Evolutionary conservation across 1,140 invertebrate species (phyloP).

Genomic region (Psix sp.): DNA sequence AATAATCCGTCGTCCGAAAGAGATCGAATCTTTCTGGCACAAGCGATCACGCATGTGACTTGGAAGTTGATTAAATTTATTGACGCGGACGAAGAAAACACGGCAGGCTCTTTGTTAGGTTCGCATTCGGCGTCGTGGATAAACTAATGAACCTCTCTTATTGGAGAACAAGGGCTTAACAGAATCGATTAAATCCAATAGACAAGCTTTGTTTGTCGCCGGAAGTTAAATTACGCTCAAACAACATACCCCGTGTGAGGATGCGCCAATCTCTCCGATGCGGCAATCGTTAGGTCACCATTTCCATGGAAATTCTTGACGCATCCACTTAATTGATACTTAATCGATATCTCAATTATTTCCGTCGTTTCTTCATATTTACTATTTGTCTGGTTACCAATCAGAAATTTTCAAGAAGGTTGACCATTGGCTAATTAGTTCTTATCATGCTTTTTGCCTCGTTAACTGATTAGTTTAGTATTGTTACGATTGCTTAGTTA

Average conservation of each 20-base stretch:
- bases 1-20: too few species aligned
- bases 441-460: too few species aligned
- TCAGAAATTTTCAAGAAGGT: not conserved
- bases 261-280: slow-evolving; percentile 6
- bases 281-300: too few species aligned
- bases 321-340: slow-evolving; percentile 39
- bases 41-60: too few species aligned
- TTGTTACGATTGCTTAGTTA: too few species aligned
- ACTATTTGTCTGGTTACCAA: too few species aligned
- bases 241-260: slow-evolving; percentile 23
- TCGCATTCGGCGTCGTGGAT: slow-evolving; percentile 17
- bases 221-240: slow-evolving; percentile 51
- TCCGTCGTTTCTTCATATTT: slow-evolving; percentile 11
- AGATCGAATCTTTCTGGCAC: too few species aligned
- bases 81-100: too few species aligned
- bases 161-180: slow-evolving; percentile 47
- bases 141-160: slow-evolving; percentile 52
- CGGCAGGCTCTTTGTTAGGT: too few species aligned
- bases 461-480: too few species aligned
- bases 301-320: slow-evolving; percentile 36
- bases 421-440: too few species aligned
- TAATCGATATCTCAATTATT: slow-evolving; percentile 28
- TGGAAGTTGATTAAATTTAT: too few species aligned
- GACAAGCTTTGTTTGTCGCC: slow-evolving; percentile 54
- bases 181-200: slow-evolving; percentile 54